Evolutionary conservation across 2,113 vertebrate species (phyloP), one percentile per base, ranked within the genome.

Genomic region (Sapajus apella): DNA sequence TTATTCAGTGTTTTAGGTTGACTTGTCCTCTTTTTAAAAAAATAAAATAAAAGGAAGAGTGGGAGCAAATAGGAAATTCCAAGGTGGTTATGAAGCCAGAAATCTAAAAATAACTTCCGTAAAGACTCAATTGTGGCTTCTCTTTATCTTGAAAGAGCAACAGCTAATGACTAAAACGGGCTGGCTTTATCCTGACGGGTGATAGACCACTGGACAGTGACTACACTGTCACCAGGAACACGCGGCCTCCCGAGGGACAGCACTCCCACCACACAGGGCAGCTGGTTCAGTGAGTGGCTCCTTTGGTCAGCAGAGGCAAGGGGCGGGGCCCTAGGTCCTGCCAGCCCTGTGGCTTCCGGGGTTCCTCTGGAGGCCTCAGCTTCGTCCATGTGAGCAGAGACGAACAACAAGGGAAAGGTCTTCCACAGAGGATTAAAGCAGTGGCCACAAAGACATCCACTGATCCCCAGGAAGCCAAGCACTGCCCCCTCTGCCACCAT

Each of bases 61-160:
- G 11, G 18, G 64, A 90, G 61, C 92, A 58, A 96, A 96, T 91
- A 88, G 82, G 91, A 96, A 95, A 97, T 94, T 90, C 88, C 88
- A 94, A 37, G 18, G 32, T 95, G 84, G 86, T 84, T 84, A 94
- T 80, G 58, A 90, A 93, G 91, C 76, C 88, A 92, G 88, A 80
- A 95, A 92, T 92, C 93, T 96, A 97, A 97, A 96, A 95, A 92
- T 97, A 95, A 43, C 76, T 61, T 81, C 55, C 32, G 25, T 76
- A 47, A 75, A 92, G 86, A 87, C 82, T 89, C 9, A 20, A 6
- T 1, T 43, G 66, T 21, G 73, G 75, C 45, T 91, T 64, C 55
- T 91, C 68, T 87, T 88, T 83, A 83, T 97, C 91, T 75, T 61
- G 91, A 96, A 96, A 80, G 45, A 84, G 27, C 50, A 37, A 4